Percentiles rank a stretch among this genome's conserved stretches.
These are phyloP conservation scores for Girardinus metallicus DNA, from an alignment of 2,797 vertebrate species.

Conservation along the genomic window DNA sequence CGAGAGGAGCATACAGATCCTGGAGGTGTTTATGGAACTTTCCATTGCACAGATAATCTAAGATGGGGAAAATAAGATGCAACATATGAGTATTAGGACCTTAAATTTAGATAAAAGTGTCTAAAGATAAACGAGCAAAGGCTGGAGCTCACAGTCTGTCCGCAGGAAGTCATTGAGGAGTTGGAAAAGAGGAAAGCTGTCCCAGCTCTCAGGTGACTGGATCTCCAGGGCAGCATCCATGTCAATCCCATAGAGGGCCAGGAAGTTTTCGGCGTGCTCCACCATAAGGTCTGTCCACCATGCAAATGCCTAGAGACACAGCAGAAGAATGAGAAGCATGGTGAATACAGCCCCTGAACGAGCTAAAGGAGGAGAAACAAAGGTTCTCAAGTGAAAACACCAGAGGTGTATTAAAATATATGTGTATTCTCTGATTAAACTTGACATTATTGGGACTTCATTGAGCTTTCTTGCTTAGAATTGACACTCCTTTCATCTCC, in stretches of 20 bases:
- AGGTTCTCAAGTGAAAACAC: slow-evolving; percentile 35
- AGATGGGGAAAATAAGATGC: slow-evolving; percentile 63
- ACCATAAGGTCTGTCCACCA: slow-evolving; percentile 99
- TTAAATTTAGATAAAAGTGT: background rate
- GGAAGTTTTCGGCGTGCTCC: slow-evolving; percentile 97
- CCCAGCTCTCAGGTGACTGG: slow-evolving; percentile 98
- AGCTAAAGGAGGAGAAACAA: slow-evolving; percentile 35
- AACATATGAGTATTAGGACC: slow-evolving; percentile 10
- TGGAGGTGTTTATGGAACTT: slow-evolving; percentile 99
- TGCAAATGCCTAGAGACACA: slow-evolving; percentile 91
- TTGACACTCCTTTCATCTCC: background rate
- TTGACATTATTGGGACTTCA: slow-evolving; percentile 1
- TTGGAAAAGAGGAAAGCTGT: slow-evolving; percentile 99
- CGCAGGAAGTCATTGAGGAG: slow-evolving; percentile 99
- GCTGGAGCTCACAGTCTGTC: slow-evolving; percentile 89
- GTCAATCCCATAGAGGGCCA: slow-evolving; percentile 96
- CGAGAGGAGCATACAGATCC: slow-evolving; percentile 99
- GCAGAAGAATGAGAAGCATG: slow-evolving; percentile 33
- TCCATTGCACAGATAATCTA: slow-evolving; percentile 99
- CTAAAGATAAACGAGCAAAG: background rate
- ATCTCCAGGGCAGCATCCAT: slow-evolving; percentile 98
- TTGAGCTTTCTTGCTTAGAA: slow-evolving; percentile 2
- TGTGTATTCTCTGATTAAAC: slow-evolving; percentile 11
- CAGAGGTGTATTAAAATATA: background rate
- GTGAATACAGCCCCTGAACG: slow-evolving; percentile 28